phyloP scores from a whole-genome alignment of 2,888 invertebrate species.

The Neocrepidodera transversa region DNA sequence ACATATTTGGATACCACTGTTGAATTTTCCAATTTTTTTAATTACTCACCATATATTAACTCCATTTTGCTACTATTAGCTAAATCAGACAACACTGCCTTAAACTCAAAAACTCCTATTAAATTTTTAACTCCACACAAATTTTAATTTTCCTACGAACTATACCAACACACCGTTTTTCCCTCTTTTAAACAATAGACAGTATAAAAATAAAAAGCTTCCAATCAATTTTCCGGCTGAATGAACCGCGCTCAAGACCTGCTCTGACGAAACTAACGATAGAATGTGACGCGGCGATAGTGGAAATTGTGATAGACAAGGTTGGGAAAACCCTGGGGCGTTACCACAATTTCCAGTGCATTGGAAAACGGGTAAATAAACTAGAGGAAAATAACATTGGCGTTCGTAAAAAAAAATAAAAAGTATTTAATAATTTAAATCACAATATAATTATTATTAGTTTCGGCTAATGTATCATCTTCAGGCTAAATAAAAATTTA shows the following conservation, averaged over 20 bases:
- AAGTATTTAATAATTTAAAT: too few relatives aligned
- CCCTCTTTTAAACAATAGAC: slow-evolving; percentile 24
- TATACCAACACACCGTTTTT: not conserved
- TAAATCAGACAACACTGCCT: too few relatives aligned
- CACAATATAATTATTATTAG: too few relatives aligned
- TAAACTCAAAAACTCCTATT: too few relatives aligned
- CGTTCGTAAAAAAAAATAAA: too few relatives aligned
- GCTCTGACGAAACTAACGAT: slow-evolving; percentile 43
- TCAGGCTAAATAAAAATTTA: too few relatives aligned
- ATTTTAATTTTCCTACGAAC: not conserved
- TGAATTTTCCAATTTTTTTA: too few relatives aligned
- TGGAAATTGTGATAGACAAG: slow-evolving; percentile 32
- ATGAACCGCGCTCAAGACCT: slow-evolving; percentile 40
- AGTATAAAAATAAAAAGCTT: slow-evolving; percentile 25
- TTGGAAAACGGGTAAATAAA: not conserved
- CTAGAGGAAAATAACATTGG: not conserved
- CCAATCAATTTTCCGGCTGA: slow-evolving; percentile 44
- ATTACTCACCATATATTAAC: too few relatives aligned
- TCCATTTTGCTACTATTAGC: too few relatives aligned
- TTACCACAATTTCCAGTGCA: slow-evolving; percentile 22
- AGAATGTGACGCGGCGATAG: slow-evolving; percentile 32
- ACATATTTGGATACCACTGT: too few relatives aligned
- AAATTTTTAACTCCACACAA: not conserved
- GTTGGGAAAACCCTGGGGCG: slow-evolving; percentile 31
- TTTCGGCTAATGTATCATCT: too few relatives aligned